phyloP scores from a whole-genome alignment of 2,113 vertebrate genomes.

The Alosa alosa region DNA sequence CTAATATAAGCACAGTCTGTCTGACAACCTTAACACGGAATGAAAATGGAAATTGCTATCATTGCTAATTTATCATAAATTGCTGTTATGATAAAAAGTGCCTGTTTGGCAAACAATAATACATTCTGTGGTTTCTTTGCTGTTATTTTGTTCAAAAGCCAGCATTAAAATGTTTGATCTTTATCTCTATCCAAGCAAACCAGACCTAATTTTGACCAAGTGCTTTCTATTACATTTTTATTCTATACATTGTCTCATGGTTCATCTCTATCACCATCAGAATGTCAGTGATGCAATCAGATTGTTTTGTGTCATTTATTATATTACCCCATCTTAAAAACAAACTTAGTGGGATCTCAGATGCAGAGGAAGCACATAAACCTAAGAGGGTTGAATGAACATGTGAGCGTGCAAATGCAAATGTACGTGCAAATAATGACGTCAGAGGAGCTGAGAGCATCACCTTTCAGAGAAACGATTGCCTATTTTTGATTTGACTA shows the following conservation, averaged over 20 bases:
- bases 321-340: background rate
- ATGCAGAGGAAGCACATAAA: background rate
- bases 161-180: background rate
- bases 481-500: constrained; percentile 37
- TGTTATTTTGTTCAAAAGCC: background rate
- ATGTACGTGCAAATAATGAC: constrained; percentile 42
- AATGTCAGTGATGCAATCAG: background rate
- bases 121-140: background rate
- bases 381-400: constrained; percentile 32
- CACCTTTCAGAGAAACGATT: constrained; percentile 31
- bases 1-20: background rate
- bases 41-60: background rate
- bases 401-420: constrained; percentile 45
- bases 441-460: constrained; percentile 42
- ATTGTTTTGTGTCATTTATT: background rate
- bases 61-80: no score
- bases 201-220: background rate
- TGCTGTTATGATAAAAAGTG: background rate
- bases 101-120: background rate
- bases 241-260: background rate
- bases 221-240: background rate
- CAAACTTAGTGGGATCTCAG: background rate
- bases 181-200: background rate
- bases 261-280: background rate
- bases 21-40: background rate